Evolutionary conservation across 2,888 invertebrate species (phyloP).

Genomic region (Tiliacea aurago): DNA sequence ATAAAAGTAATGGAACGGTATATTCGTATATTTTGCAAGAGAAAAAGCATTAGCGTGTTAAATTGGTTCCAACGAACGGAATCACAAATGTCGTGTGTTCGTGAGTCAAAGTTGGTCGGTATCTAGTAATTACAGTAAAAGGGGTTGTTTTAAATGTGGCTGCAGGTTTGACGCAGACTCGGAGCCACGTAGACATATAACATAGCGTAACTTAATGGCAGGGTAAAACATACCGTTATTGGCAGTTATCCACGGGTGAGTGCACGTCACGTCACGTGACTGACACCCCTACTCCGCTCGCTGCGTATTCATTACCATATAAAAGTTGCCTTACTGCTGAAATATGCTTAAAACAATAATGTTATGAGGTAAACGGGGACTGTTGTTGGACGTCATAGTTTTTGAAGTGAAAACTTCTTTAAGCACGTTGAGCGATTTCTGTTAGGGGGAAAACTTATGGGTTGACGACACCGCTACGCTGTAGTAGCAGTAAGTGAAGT

Average conservation of each 20-base stretch:
- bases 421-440: no score
- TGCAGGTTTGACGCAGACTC: slow-evolving; percentile 73
- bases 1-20: slow-evolving; percentile 58
- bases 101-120: slow-evolving; percentile 72
- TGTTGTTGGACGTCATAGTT: neutral
- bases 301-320: slow-evolving; percentile 61
- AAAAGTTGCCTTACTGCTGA: slow-evolving; percentile 60
- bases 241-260: slow-evolving; percentile 80
- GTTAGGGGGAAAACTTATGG: no score
- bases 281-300: slow-evolving; percentile 69
- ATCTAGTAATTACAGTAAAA: slow-evolving; percentile 79
- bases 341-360: slow-evolving; percentile 62
- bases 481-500: no score
- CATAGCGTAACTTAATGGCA: slow-evolving; percentile 74
- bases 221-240: slow-evolving; percentile 80
- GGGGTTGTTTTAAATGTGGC: slow-evolving; percentile 77
- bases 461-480: no score
- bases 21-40: slow-evolving; percentile 62
- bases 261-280: slow-evolving; percentile 84
- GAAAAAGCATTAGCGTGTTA: slow-evolving; percentile 58
- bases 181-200: slow-evolving; percentile 64
- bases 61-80: slow-evolving; percentile 64
- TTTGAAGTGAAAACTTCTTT: no score
- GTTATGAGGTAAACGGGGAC: slow-evolving; percentile 28
- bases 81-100: slow-evolving; percentile 75